Base-by-base conservation (phyloP, 1,140 invertebrate species). In the Aphaenogaster rudis region DNA sequence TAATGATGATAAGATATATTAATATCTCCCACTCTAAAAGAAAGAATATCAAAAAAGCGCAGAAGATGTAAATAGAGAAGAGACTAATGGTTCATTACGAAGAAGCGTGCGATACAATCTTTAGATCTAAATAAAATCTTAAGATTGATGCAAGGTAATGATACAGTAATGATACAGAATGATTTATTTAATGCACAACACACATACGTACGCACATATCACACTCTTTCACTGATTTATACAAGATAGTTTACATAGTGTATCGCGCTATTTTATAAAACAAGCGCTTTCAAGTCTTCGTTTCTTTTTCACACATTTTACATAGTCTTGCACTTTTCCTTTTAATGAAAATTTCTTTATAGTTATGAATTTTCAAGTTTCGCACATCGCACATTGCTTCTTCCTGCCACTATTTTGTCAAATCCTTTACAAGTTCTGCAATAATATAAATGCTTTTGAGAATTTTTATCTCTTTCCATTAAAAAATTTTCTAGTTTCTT, bases 341-440 rank as follows among this genome's bases (percentile, higher is more conserved):
- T 13, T 21, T 17, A 28, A 48, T 63, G 6, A 48, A 2, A 61
- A 8, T 48, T 48, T 50, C 21, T 28, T 71, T 11, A 17, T 39
- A 52, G 13, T 33, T 36, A 5, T 54, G 15, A 39, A 39, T 82
- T 77, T 87, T 88, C 85, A 54, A 86, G 86, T 86, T 54, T 90
- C 61, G 33, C 64, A 86, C 66, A 69, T 81, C 80, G 28, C 28
- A 28, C 28, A 28, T 28, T 28, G 28, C 45, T 54, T 71, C 59
- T 64, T 87, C 17, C 15, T 45, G 17, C 64, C 45, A 21, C 17
- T 50, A 3, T 36, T 57, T 57, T 15, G 1, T 13, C 17, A 21
- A 76, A 17, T 28, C 36, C 28, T 45, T 45, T 45, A 13, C n/a
- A 69, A 52, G 50, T 66, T 66, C 17, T 66, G 5, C 36, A 9